Evolutionary conservation across 2,797 vertebrate species (phyloP).

Genomic region (Pipistrellus nathusii): DNA sequence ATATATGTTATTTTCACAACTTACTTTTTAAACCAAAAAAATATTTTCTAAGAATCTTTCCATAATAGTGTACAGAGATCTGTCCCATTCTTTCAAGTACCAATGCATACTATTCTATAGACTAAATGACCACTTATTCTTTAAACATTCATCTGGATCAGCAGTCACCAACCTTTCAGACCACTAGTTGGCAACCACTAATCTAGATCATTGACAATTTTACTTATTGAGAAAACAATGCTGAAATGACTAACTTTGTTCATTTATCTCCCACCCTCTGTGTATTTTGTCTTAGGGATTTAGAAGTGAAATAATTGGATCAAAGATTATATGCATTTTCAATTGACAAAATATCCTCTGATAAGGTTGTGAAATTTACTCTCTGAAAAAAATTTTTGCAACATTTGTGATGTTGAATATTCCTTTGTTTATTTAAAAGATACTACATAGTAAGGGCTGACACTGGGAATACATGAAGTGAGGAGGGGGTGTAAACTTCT

Average conservation of each 20-base stretch:
- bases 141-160: background rate
- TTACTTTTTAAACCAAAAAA: background rate
- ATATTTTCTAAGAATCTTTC: background rate
- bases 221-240: background rate
- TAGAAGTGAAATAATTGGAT: background rate
- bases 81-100: background rate
- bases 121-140: conserved; percentile 30
- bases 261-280: background rate
- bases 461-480: background rate
- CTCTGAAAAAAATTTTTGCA: background rate
- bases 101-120: background rate
- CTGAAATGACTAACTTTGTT: background rate
- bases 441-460: background rate
- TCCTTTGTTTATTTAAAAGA: conserved; percentile 47
- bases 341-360: background rate
- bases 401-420: background rate
- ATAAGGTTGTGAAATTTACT: background rate
- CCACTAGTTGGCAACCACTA: too few relatives aligned
- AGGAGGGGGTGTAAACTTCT: background rate
- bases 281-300: background rate
- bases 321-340: background rate
- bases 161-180: too few relatives aligned
- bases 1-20: background rate
- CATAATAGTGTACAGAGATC: background rate
- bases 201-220: background rate